Base-by-base conservation (phyloP, 2,888 invertebrate species). In the Anthophora plumipes region DNA sequence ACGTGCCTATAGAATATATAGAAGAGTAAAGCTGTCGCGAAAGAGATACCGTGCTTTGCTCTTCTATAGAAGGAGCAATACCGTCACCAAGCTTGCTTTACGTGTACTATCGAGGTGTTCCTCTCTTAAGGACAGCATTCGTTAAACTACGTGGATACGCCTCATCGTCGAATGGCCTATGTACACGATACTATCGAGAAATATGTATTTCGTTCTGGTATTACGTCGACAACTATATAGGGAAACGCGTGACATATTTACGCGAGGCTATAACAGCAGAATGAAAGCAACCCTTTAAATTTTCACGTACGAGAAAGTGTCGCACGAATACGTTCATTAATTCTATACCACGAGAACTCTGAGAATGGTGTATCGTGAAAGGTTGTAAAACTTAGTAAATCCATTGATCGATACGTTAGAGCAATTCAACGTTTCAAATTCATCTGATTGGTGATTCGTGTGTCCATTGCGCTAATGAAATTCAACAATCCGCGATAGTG, bases 11-110 rank as follows among this genome's bases (percentile, higher is more conserved):
- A 60, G 68, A 74, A 68, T 50, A 37, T 20, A 22, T 4, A 50
- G 31, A 31, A 52, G 41, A 57, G 54, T 66, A 77, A 66, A 79
- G 66, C 48, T 79, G 70, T 66, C 79, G 59, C 41, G 70, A 54
- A 66, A 31, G 41, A 70, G 70, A 79, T 79, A 70, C 48, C 46
- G 54, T 20, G 57, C 25, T 31, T 4, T 31, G 67, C 50, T 46
- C 54, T n/a, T 61, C n/a, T 73, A 59, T 39, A 25, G 48, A 48
- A 25, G 48, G 46, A 61, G 69, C 25, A 46, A 76, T 70, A 64
- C 46, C 43, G 52, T 69, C 43, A 63, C 50, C n/a, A 41, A 17
- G 39, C 41, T 46, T 22, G 1, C 20, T 37, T 14, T 41, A n/a
- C 57, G 68, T 14, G 48, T 6, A 37, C 50, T 69, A 77, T 77